Conservation (phyloP, 1,140 invertebrate genomes). For the Leptinotarsa defecta region DNA sequence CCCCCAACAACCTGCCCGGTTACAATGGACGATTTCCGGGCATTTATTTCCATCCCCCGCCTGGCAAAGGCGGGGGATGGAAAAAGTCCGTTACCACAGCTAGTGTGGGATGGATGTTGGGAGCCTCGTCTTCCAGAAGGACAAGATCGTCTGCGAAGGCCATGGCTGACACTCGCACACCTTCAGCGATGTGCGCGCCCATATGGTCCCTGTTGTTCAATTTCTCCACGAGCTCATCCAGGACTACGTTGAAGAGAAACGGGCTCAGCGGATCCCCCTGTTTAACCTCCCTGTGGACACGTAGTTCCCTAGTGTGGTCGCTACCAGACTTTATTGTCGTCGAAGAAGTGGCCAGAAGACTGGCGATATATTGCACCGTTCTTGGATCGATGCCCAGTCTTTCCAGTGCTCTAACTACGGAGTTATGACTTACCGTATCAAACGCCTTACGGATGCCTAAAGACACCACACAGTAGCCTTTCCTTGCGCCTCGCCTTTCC, state of each 20-base stretch:
- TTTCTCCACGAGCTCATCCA: slow-evolving; percentile 54
- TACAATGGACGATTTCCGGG: too few species aligned
- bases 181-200: not conserved
- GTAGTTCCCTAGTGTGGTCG: not conserved
- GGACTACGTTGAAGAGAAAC: slow-evolving; percentile 38
- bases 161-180: not conserved
- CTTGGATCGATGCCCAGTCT: slow-evolving; percentile 21
- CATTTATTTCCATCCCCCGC: too few species aligned
- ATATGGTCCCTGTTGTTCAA: slow-evolving; percentile 1
- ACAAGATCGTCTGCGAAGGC: too few species aligned
- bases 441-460: not conserved
- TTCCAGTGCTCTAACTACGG: slow-evolving; percentile 15
- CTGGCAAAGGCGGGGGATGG: too few species aligned
- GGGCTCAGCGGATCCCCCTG: not conserved
- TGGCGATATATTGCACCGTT: slow-evolving; percentile 2
- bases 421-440: not conserved
- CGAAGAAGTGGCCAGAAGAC: not conserved
- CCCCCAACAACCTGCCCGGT: too few species aligned
- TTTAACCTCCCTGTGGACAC: not conserved
- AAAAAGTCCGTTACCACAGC: too few species aligned
- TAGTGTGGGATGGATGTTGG: too few species aligned
- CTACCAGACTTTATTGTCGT: not conserved
- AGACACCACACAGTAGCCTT: too few species aligned
- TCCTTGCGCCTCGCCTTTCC: too few species aligned
- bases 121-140: too few species aligned